Evolutionary conservation across 1,140 invertebrate species (phyloP).

Genomic region (Lepidurus packardi): DNA sequence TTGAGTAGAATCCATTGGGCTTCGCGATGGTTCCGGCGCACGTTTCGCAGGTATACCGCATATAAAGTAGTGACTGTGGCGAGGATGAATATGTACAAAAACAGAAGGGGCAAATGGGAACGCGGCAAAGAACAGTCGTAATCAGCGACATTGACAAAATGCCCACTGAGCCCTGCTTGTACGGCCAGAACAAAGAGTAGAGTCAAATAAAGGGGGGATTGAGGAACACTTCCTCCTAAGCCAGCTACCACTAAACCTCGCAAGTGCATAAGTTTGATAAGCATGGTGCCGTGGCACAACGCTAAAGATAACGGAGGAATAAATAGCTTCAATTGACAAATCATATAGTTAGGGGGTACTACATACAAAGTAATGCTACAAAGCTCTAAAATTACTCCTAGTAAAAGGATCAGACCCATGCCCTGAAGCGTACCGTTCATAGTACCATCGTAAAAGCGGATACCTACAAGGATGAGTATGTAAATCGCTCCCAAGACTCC

Average conservation of each 20-base stretch:
- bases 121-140: neutral
- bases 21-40: slow-evolving; percentile 32
- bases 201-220: slow-evolving; percentile 31
- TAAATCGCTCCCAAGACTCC: slow-evolving; percentile 33
- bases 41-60: slow-evolving; percentile 26
- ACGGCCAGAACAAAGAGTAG: slow-evolving; percentile 30
- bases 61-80: slow-evolving; percentile 31
- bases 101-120: slow-evolving; percentile 30
- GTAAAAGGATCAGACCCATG: slow-evolving; percentile 25
- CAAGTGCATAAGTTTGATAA: slow-evolving; percentile 32
- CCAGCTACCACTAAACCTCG: slow-evolving; percentile 30
- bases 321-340: slow-evolving; percentile 30
- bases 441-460: slow-evolving; percentile 26
- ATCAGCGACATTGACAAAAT: slow-evolving; percentile 25
- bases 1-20: slow-evolving; percentile 32
- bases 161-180: slow-evolving; percentile 29
- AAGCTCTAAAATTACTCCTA: slow-evolving; percentile 30
- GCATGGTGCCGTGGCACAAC: slow-evolving; percentile 16
- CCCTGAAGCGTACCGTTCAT: slow-evolving; percentile 20
- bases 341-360: neutral
- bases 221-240: slow-evolving; percentile 28
- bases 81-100: slow-evolving; percentile 31
- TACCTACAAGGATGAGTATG: slow-evolving; percentile 28
- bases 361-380: slow-evolving; percentile 29
- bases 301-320: slow-evolving; percentile 29